Conservation (phyloP, 2,797 vertebrate species). For the Eospalax fontanierii region DNA sequence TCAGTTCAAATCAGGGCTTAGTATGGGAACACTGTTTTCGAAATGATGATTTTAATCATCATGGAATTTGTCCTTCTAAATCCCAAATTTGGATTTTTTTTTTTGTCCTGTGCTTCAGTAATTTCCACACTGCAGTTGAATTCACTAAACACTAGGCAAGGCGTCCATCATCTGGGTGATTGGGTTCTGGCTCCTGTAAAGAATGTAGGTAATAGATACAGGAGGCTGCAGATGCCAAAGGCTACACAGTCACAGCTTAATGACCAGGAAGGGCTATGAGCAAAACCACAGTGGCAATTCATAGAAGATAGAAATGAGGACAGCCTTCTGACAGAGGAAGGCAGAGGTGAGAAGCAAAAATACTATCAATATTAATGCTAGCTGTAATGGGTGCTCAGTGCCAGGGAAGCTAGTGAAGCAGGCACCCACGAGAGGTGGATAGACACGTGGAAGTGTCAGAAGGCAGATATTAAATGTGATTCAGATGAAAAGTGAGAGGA, state of each 20-base stretch:
- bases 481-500: constrained; percentile 62
- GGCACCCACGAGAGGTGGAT: constrained; percentile 46
- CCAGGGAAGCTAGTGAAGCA: constrained; percentile 44
- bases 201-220: background rate
- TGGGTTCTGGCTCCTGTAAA: background rate
- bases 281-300: background rate
- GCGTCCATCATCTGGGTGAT: background rate
- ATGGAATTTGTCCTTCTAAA: background rate
- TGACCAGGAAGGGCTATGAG: background rate
- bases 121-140: background rate
- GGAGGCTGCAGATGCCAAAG: background rate
- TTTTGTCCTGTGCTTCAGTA: background rate
- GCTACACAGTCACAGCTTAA: background rate
- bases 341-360: background rate
- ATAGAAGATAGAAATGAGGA: background rate
- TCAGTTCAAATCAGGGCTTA: background rate
- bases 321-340: background rate
- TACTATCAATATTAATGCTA: constrained; percentile 41
- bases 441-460: constrained; percentile 34
- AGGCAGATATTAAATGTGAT: constrained; percentile 60
- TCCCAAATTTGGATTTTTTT: background rate
- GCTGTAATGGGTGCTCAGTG: constrained; percentile 5
- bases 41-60: background rate
- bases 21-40: background rate
- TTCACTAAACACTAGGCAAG: background rate